These are phyloP conservation scores for Xylocopa sonorina DNA, from an alignment of 1,140 invertebrate genomes.

Conservation along the genomic window DNA sequence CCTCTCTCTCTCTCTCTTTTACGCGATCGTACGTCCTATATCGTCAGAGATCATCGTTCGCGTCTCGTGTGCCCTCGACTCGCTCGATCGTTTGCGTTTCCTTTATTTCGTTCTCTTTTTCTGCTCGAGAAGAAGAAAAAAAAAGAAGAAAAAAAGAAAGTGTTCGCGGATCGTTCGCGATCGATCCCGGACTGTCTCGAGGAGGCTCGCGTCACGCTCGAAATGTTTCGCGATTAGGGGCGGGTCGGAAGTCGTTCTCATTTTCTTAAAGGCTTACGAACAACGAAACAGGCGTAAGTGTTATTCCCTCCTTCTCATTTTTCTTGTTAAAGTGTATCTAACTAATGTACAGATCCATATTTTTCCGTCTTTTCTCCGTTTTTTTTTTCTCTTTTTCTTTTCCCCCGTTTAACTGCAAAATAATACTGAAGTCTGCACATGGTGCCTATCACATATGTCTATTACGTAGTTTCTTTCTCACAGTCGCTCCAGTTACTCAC, in stretches of 20 bases:
- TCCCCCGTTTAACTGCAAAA: slow-evolving; percentile 76
- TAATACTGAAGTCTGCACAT: slow-evolving; percentile 82
- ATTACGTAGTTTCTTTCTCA: slow-evolving; percentile 63
- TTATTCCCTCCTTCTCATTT: slow-evolving; percentile 5
- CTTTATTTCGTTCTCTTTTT: slow-evolving; percentile 3
- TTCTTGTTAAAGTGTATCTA: slow-evolving; percentile 49
- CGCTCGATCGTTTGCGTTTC: slow-evolving; percentile 4
- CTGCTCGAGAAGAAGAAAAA: not conserved
- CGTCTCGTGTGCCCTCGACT: not conserved
- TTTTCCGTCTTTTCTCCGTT: slow-evolving; percentile 26
- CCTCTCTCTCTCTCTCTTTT: slow-evolving; percentile 55
- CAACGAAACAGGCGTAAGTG: slow-evolving; percentile 64
- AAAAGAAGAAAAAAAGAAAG: not conserved
- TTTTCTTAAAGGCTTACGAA: slow-evolving; percentile 50
- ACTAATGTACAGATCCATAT: slow-evolving; percentile 68
- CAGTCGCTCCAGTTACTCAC: slow-evolving; percentile 63
- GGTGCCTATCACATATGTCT: slow-evolving; percentile 82
- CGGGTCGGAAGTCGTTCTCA: slow-evolving; percentile 13
- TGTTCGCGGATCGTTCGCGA: not conserved
- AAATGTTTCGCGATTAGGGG: slow-evolving; percentile 29
- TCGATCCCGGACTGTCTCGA: not conserved
- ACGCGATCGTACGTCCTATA: not conserved
- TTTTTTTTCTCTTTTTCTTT: slow-evolving; percentile 33
- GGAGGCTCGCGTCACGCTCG: not conserved
- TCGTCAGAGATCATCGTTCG: slow-evolving; percentile 11